These are phyloP conservation scores for Trogon melanurus DNA, from an alignment of 2,113 vertebrate genomes.

Conservation along the genomic window DNA sequence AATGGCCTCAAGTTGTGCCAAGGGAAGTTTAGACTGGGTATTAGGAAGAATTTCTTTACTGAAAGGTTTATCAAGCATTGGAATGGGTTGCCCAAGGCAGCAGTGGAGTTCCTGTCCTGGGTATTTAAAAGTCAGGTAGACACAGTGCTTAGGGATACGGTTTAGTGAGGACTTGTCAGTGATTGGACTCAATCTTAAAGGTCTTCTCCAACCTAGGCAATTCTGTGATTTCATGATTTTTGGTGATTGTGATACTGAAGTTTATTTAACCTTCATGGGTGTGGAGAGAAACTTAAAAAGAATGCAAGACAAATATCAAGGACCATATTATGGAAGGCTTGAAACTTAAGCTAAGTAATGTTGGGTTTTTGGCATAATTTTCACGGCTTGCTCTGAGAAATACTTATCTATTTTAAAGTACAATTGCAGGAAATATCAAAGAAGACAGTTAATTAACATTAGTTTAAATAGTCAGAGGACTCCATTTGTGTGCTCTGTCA, in stretches of 20 bases:
- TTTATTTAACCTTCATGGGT: background rate
- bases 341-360: background rate
- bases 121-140: too few species aligned
- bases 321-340: background rate
- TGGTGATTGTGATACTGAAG: background rate
- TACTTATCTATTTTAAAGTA: background rate
- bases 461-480: background rate
- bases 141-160: too few species aligned
- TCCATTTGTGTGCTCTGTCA: background rate
- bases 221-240: background rate
- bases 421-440: background rate
- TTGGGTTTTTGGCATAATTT: background rate
- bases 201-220: too few species aligned
- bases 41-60: too few species aligned
- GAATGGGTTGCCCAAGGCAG: too few species aligned
- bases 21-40: too few species aligned
- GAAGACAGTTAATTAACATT: background rate
- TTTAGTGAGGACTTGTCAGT: too few species aligned
- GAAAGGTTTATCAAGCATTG: too few species aligned
- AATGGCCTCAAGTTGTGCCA: too few species aligned
- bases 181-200: too few species aligned
- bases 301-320: background rate
- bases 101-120: too few species aligned
- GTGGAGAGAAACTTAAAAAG: background rate
- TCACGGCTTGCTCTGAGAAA: background rate